Conservation (phyloP, 2,888 invertebrate genomes). For the Sepiola atlantica region DNA sequence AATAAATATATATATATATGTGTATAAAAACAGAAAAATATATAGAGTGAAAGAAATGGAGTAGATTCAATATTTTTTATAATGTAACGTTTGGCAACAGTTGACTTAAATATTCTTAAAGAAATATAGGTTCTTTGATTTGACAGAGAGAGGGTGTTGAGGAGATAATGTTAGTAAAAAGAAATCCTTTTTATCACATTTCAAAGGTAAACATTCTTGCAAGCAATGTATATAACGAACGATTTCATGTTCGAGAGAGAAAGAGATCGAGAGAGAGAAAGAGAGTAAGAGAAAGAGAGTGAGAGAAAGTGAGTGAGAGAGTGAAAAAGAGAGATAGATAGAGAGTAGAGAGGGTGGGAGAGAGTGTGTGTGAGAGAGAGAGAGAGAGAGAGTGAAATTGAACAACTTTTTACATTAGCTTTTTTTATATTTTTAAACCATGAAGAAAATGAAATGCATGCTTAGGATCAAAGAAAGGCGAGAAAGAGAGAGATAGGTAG, state of each 20-base stretch:
- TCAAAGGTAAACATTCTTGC: not conserved
- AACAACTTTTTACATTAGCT: too few relatives aligned
- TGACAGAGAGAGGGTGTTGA: not conserved
- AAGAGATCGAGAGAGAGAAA: not conserved
- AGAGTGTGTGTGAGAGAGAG: not conserved
- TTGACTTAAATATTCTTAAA: not conserved
- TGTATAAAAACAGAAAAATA: too few relatives aligned
- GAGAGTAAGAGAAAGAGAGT: not conserved
- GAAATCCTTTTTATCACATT: not conserved
- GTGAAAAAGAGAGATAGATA: not conserved
- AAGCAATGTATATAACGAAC: not conserved
- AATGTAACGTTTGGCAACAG: not conserved
- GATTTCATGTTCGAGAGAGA: not conserved
- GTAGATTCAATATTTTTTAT: not conserved
- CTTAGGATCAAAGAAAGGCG: too few relatives aligned
- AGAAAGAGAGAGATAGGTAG: not conserved
- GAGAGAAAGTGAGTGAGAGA: not conserved
- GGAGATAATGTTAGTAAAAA: not conserved
- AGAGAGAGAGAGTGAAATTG: not conserved
- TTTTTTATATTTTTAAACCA: too few relatives aligned
- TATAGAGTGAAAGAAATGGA: not conserved
- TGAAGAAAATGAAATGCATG: too few relatives aligned
- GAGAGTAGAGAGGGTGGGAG: not conserved
- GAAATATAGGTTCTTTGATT: not conserved
- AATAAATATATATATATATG: too few relatives aligned